Conservation (phyloP, 2,113 vertebrate genomes). For the Bombycilla garrulus region DNA sequence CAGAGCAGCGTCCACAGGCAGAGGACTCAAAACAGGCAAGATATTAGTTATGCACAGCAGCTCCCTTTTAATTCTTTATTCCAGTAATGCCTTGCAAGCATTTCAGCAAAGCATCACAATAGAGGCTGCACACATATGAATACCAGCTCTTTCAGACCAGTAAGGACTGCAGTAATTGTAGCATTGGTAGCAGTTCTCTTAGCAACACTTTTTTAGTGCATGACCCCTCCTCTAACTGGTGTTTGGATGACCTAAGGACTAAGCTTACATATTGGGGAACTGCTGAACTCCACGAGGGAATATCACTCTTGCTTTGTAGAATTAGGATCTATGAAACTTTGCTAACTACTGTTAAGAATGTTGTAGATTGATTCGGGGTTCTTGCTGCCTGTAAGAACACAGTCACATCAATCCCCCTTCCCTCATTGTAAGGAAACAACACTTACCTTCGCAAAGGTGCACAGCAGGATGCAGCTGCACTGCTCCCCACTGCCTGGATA, state of each 20-base stretch:
- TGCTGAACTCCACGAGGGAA: fast-evolving
- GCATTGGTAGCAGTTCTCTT: background rate
- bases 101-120: background rate
- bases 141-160: background rate
- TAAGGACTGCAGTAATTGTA: background rate
- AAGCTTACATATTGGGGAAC: background rate
- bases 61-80: constrained; percentile 11
- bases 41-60: constrained; percentile 8
- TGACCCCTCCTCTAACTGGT: background rate
- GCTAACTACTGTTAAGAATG: background rate
- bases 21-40: background rate
- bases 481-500: background rate
- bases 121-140: background rate
- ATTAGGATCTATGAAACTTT: background rate
- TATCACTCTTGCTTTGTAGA: background rate
- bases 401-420: background rate
- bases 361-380: background rate
- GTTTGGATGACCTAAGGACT: background rate
- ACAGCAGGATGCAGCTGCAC: background rate
- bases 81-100: background rate
- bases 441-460: background rate
- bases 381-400: background rate
- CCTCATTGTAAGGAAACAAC: background rate
- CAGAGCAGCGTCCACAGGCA: background rate
- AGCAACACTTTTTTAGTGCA: background rate